Percentiles rank a stretch among this genome's conserved stretches.
Conservation (phyloP, 1,140 invertebrate genomes). For the Laupala kohalensis region DNA sequence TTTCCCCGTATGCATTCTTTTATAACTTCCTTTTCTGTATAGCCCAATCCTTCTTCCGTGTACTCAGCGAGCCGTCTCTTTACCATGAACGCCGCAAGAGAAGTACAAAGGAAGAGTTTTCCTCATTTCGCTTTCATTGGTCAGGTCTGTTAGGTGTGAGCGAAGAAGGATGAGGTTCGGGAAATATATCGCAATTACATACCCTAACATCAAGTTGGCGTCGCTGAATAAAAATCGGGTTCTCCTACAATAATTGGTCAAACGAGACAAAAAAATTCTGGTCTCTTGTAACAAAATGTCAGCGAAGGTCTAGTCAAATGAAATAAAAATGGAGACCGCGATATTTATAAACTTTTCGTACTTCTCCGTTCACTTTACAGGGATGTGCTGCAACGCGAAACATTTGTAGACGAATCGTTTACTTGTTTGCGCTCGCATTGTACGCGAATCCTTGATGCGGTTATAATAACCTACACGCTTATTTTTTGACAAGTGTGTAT, state of each 20-base stretch:
- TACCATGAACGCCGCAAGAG: neutral
- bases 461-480: neutral
- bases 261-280: too few species aligned
- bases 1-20: neutral
- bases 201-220: too few species aligned
- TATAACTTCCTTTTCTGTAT: slow-evolving; percentile 7
- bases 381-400: neutral
- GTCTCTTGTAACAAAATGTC: neutral
- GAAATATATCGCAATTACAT: too few species aligned
- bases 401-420: neutral
- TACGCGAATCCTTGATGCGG: neutral
- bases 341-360: neutral
- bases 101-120: neutral
- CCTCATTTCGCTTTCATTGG: neutral
- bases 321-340: neutral
- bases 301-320: neutral
- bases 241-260: too few species aligned
- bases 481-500: neutral
- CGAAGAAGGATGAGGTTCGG: too few species aligned
- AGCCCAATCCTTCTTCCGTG: neutral
- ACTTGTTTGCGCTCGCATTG: neutral
- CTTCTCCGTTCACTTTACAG: neutral
- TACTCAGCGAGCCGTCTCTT: too few species aligned
- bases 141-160: too few species aligned
- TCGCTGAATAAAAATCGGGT: too few species aligned